Base-by-base conservation (phyloP, 2,797 vertebrate genomes). In the Pangasius macronema region DNA sequence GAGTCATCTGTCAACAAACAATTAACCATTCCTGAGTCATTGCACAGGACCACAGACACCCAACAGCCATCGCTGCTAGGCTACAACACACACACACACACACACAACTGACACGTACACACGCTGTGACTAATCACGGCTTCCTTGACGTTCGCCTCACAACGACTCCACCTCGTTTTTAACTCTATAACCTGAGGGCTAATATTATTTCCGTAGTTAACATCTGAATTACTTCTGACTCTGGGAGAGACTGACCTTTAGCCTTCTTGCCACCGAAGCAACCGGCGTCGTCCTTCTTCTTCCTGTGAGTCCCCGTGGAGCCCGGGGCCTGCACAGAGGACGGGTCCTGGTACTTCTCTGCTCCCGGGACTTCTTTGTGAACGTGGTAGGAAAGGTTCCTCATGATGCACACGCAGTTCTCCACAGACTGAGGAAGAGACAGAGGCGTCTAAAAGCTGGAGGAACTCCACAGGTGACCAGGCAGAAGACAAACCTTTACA, bases 381-480 rank as follows among this genome's bases (percentile, higher is more conserved):
- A 99, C 98, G 0, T 99, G 99, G 92, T 99, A 99, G 85, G 98
- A 99, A 90, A 99, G 96, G 94, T 99, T 99, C 91, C 99, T 94
- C 98, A 99, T 99, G 93, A 99, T 99, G 91, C 98, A 99, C 88
- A 99, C 98, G 0, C 98, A 99, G 92, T 99, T 99, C 95, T 99
- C 99, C 93, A 99, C 98, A 0, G 98, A 99, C 98, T 99, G 92
- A 24, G n/a, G 18, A 39, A 1, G 20, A 65, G 36, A 61, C 27
- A 70, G 53, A 46, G 42, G 20, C 24, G 24, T 73, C 18, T 6
- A 8, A 59, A 5, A 24, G 57, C 53, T 53, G 53, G 53, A 16
- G 18, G n/a, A 67, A 67, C 63, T 67, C 63, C 13, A 16, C 63
- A 67, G 51, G 14, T 33, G 13, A 63, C 24, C 61, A n/a, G 61